Conservation (phyloP, 2,888 invertebrate species). For the Plagodis dolabraria region DNA sequence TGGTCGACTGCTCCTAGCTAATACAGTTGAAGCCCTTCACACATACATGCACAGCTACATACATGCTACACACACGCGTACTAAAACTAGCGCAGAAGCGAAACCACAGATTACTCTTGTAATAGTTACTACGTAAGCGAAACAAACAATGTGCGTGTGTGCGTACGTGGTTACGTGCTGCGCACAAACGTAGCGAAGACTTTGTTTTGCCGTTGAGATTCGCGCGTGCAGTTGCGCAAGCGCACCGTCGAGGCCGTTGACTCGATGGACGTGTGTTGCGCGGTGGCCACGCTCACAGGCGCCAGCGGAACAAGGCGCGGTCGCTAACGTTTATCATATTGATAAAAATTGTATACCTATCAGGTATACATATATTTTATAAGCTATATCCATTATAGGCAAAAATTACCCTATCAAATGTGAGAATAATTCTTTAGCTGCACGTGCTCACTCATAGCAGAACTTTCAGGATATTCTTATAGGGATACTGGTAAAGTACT, state of each 20-base stretch:
- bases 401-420: too few relatives aligned
- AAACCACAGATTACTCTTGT: too few relatives aligned
- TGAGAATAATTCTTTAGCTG: too few relatives aligned
- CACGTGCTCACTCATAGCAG: too few relatives aligned
- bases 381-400: too few relatives aligned
- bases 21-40: conserved; percentile 72
- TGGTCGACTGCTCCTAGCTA: conserved; percentile 64
- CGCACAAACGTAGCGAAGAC: conserved; percentile 62
- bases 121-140: conserved; percentile 36
- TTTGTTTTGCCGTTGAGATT: conserved; percentile 84
- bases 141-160: conserved; percentile 46
- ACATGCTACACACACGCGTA: conserved; percentile 14
- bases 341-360: too few relatives aligned
- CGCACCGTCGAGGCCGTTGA: conserved; percentile 81
- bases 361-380: too few relatives aligned
- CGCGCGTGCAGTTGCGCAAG: conserved; percentile 83
- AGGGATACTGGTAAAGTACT: too few relatives aligned
- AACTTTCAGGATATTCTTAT: too few relatives aligned
- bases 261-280: conserved; percentile 47
- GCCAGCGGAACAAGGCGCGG: conserved; percentile 34
- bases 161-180: conserved; percentile 42
- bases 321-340: background rate
- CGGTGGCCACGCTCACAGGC: conserved; percentile 24
- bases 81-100: conserved; percentile 49
- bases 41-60: conserved; percentile 44